Evolutionary conservation across 2,888 invertebrate species (phyloP), one percentile per base, ranked within the genome.

Genomic region (Mythimna albipuncta): DNA sequence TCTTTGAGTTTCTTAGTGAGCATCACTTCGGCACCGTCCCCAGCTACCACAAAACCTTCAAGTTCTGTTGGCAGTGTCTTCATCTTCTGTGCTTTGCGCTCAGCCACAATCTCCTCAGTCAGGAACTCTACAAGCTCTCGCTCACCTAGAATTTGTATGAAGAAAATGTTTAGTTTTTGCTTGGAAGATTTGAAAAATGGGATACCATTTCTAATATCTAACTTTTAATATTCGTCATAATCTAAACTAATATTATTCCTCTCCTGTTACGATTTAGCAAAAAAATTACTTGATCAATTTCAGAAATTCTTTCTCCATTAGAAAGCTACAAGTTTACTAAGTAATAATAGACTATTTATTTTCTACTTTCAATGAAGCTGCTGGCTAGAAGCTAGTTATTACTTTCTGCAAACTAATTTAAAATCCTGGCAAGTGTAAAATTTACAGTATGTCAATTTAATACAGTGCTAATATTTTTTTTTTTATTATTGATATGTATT

Each of bases 31-130:
- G 99, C 98, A 2, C 98, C 98, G 73, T 98, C 97, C 1, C 98
- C 96, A 69, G 97, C 97, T 0, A 99, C 97, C 71, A 97, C 96
- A 91, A 99, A 99, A 2, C 98, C 99, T 35, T 98, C 98, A 35
- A 99, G 91, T 79, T 98, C 97, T 0, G 97, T 96, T 0, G 99
- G 98, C 83, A 98, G 96, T 0, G 97, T 96, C 92, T 98, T 97
- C 21, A 97, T 92, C 91, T 98, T 98, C 89, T 98, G 98, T 3
- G 98, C 97, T 91, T 98, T 98, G 85, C 98, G 98, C 92, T 99
- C 99, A 0, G 98, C 98, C 41, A 98, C 97, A 80, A 99, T 99
- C 96, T 99, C 99, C 89, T 99, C 99, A 2, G 98, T 98, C 41
- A 99, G 95, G 91, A 99, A 99, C 91, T 99, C 98, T 0, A 98